Evolutionary conservation across 2,113 vertebrate species (phyloP), one percentile per base, ranked within the genome.

Genomic region (Ctenodactylus gundi): DNA sequence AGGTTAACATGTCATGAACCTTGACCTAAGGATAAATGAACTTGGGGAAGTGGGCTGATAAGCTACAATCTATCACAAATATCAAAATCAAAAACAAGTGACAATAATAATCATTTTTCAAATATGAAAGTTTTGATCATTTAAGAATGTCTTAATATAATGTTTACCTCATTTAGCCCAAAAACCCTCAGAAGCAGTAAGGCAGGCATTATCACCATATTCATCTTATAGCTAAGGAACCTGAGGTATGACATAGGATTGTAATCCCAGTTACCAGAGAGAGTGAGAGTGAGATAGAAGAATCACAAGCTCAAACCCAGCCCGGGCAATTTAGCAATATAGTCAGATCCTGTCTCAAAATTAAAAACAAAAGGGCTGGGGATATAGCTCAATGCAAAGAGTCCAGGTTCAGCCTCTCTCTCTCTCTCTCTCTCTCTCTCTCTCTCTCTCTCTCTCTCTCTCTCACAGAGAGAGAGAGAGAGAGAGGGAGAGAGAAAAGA

Each of bases 11-110:
- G 21, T 10, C 51, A 62, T 65, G 39, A 92, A 58, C 92, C 34
- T 58, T 60, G n/a, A 62, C 46, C 49, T 86, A 80, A 68, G 36
- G 27, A 76, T 77, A 58, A 84, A 51, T 60, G 6, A 82, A 80
- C 29, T 23, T 64, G 15, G 18, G 31, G 21, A 73, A 77, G 93
- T 44, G 36, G 57, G 39, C 88, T 67, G 36, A 77, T 23, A 25
- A 46, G 21, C 62, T 84, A 84, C 72, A 29, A 76, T 91, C 55
- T 44, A 8, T 94, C 75, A 53, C 10, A 64, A 85, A 75, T 44
- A 76, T 31, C 82, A 85, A 49, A 85, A 25, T 85, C n/a, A 95
- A 90, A 88, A 80, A 25, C 64, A 86, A 90, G 72, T 68, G 73
- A 44, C 51, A 91, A 72, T 70, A 70, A 88, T 60, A 67, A 27